Evolutionary conservation across 1,140 invertebrate species (phyloP).

Genomic region (Andricus grossulariae): DNA sequence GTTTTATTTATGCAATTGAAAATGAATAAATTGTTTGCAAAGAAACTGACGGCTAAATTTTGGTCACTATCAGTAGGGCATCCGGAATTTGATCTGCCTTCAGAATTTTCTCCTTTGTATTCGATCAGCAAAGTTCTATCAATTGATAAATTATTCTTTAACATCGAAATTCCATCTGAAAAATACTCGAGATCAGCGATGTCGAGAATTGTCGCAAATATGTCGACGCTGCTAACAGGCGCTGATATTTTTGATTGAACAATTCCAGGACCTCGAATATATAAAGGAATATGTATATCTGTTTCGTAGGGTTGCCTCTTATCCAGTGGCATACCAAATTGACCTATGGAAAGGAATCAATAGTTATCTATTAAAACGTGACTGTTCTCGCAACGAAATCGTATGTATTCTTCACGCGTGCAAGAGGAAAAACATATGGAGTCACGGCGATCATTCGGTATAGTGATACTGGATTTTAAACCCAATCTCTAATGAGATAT

Average conservation of each 20-base stretch:
- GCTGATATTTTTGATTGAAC: constrained; percentile 71
- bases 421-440: too few species aligned
- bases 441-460: too few species aligned
- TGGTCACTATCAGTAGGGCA: constrained; percentile 78
- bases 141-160: constrained; percentile 45
- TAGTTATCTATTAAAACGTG: background rate
- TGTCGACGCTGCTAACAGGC: constrained; percentile 85
- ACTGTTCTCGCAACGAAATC: too few species aligned
- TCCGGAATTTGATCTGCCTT: constrained; percentile 69
- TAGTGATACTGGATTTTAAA: too few species aligned
- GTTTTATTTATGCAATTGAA: constrained; percentile 23
- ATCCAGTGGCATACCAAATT: constrained; percentile 90
- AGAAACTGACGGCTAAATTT: constrained; percentile 77
- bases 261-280: constrained; percentile 86
- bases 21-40: background rate
- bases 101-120: constrained; percentile 85
- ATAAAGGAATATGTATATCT: constrained; percentile 88
- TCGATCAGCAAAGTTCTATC: constrained; percentile 83
- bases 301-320: constrained; percentile 93
- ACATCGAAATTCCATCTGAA: constrained; percentile 71
- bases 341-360: constrained; percentile 77
- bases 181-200: constrained; percentile 78
- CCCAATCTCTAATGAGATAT: too few species aligned
- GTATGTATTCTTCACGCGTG: too few species aligned
- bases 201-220: constrained; percentile 87